phyloP scores from a whole-genome alignment of 2,797 vertebrate genomes.

The Mormyrus proboscirostris region DNA sequence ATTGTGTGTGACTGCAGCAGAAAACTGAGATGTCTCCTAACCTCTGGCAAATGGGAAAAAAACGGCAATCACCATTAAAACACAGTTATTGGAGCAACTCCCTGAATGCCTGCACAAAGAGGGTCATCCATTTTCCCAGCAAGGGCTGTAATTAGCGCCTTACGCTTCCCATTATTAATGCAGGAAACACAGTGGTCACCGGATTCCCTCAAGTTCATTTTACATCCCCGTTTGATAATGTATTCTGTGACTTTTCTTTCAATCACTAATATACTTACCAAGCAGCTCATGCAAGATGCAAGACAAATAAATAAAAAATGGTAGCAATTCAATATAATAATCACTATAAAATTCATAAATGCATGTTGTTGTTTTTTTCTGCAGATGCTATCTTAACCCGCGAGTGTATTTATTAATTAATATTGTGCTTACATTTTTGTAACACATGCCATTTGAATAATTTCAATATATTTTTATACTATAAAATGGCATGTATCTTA shows the following conservation, averaged over 20 bases:
- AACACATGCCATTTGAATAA: background rate
- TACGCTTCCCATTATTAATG: background rate
- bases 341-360: background rate
- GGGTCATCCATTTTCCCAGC: slow-evolving; percentile 7
- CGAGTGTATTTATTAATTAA: background rate
- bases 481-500: background rate
- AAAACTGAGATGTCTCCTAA: background rate
- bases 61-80: background rate
- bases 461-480: background rate
- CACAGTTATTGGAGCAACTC: background rate
- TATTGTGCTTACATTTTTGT: background rate
- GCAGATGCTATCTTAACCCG: background rate
- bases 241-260: background rate
- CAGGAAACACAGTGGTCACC: background rate
- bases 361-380: background rate
- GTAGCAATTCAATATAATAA: background rate
- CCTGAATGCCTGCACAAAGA: background rate
- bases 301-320: background rate
- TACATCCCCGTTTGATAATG: slow-evolving; percentile 13
- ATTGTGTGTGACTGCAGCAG: background rate
- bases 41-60: background rate
- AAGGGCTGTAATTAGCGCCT: slow-evolving; percentile 18
- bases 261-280: background rate
- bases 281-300: background rate
- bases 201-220: slow-evolving; percentile 4